A percentile compares a stretch with the other conserved stretches of the same genome.
Evolutionary conservation across 2,888 invertebrate species (phyloP).

Genomic region (Notodonta dromedarius): DNA sequence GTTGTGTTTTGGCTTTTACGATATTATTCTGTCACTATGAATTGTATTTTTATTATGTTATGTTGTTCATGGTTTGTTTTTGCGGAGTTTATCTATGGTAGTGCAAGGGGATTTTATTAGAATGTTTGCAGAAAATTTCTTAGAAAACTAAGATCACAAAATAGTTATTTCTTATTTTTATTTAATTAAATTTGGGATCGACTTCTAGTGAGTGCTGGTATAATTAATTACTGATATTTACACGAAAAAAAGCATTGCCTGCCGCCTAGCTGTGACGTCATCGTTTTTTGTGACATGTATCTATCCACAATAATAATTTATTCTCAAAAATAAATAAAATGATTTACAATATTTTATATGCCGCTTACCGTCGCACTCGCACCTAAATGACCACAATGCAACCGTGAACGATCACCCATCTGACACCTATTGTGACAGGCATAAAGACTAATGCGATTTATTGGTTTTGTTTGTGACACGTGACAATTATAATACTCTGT

Average conservation of each 20-base stretch:
- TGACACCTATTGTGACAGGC: constrained; percentile 58
- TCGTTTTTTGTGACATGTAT: neutral
- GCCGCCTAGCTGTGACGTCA: no score
- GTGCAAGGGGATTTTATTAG: constrained; percentile 16
- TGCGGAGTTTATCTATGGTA: constrained; percentile 1
- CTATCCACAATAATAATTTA: neutral
- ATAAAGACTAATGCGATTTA: constrained; percentile 65
- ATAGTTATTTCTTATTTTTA: no score
- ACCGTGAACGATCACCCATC: constrained; percentile 60
- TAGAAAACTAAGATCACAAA: no score
- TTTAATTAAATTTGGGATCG: no score
- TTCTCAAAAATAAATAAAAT: no score
- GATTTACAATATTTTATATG: no score
- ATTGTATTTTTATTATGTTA: constrained; percentile 28
- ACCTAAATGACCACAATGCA: constrained; percentile 56
- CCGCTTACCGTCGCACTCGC: no score
- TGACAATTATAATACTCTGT: constrained; percentile 61
- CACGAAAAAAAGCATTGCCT: neutral
- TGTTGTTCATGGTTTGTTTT: constrained; percentile 12
- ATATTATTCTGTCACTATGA: constrained; percentile 21
- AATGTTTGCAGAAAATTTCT: neutral
- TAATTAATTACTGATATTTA: neutral
- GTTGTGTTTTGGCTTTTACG: constrained; percentile 30
- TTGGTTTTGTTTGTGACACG: constrained; percentile 64
- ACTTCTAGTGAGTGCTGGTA: no score